These are phyloP conservation scores for Lasioglossum baleicum DNA, from an alignment of 1,140 invertebrate genomes.

Conservation along the genomic window DNA sequence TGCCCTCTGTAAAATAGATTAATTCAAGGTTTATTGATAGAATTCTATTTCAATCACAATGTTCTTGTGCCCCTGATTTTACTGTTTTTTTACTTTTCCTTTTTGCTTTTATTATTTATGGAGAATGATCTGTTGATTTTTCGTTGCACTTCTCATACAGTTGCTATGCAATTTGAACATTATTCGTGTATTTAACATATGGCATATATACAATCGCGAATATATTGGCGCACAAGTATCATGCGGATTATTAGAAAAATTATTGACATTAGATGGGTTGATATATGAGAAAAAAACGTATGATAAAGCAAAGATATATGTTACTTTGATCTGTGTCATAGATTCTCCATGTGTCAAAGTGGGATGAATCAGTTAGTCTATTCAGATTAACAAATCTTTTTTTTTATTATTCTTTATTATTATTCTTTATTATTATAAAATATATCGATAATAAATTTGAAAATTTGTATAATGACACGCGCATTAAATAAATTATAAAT, in stretches of 20 bases:
- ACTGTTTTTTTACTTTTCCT: neutral
- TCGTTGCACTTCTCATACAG: neutral
- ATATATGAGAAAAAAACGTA: neutral
- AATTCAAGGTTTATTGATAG: constrained; percentile 37
- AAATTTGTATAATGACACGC: neutral
- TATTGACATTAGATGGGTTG: neutral
- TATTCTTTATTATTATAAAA: too few relatives aligned
- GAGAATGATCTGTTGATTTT: constrained; percentile 10
- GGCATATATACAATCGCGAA: constrained; percentile 1
- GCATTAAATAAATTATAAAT: neutral
- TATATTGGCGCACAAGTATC: neutral
- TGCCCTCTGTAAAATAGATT: constrained; percentile 38
- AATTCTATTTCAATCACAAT: constrained; percentile 32
- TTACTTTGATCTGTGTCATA: neutral
- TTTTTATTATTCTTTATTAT: too few relatives aligned
- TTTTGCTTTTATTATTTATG: neutral
- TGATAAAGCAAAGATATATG: neutral
- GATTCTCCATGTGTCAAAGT: neutral
- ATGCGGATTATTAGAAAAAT: neutral
- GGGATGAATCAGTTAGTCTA: neutral
- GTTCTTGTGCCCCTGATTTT: constrained; percentile 24
- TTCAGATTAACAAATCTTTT: too few relatives aligned
- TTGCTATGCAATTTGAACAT: neutral
- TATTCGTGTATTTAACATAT: constrained; percentile 32
- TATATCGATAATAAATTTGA: neutral